These are phyloP conservation scores for Manis javanica DNA, from an alignment of 2,797 vertebrate species.

Conservation along the genomic window DNA sequence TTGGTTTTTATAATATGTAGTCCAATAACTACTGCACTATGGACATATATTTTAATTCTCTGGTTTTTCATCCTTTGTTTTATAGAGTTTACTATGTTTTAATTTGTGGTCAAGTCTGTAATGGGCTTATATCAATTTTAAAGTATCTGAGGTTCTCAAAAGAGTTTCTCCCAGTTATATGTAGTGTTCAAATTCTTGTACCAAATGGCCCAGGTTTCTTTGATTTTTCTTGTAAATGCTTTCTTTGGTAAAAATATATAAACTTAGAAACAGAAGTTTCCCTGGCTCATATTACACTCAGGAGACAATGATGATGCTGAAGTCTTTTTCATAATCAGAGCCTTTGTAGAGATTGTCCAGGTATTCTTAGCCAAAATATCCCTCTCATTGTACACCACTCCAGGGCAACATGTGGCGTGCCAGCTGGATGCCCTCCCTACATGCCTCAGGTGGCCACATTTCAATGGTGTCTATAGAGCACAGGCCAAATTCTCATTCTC, in stretches of 20 bases:
- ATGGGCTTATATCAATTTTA: neutral
- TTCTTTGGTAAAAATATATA: slow-evolving; percentile 49
- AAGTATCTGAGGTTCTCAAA: slow-evolving; percentile 35
- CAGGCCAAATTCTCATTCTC: slow-evolving; percentile 83
- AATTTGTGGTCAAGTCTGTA: slow-evolving; percentile 20
- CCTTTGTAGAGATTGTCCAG: slow-evolving; percentile 80
- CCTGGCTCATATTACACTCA: slow-evolving; percentile 68
- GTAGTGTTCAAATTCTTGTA: slow-evolving; percentile 40
- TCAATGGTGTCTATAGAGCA: slow-evolving; percentile 83
- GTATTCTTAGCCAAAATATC: slow-evolving; percentile 83
- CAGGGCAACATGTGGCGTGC: slow-evolving; percentile 82
- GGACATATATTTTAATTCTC: neutral
- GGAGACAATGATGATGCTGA: slow-evolving; percentile 73
- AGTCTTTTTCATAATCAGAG: slow-evolving; percentile 80
- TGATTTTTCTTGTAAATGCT: slow-evolving; percentile 62
- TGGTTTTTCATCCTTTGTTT: slow-evolving; percentile 20
- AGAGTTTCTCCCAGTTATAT: slow-evolving; percentile 19
- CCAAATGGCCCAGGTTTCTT: slow-evolving; percentile 41
- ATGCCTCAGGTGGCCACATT: slow-evolving; percentile 84
- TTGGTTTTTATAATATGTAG: slow-evolving; percentile 25
- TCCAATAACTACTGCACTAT: neutral
- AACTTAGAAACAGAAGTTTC: slow-evolving; percentile 77
- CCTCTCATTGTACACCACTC: slow-evolving; percentile 78
- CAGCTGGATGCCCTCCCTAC: slow-evolving; percentile 83
- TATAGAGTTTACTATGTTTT: neutral